Conservation (phyloP, 1,140 invertebrate genomes). For the Drosophila guanche region DNA sequence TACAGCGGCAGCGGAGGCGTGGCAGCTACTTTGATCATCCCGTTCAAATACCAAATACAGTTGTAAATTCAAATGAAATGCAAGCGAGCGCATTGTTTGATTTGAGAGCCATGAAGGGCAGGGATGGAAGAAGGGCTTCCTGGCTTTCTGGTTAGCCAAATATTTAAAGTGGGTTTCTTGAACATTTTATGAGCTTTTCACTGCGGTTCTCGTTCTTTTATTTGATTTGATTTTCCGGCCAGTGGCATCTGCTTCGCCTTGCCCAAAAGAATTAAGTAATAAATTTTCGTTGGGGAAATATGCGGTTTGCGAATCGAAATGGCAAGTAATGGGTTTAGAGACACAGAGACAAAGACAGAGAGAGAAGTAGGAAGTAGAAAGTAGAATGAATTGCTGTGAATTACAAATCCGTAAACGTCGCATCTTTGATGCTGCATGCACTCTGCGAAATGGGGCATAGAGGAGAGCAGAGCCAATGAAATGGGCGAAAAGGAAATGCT, state of each 20-base stretch:
- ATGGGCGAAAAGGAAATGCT: not conserved
- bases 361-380: not conserved
- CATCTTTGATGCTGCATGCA: slow-evolving; percentile 47
- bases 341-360: slow-evolving; percentile 8
- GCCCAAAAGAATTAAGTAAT: slow-evolving; percentile 63
- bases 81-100: slow-evolving; percentile 72
- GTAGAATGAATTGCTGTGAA: slow-evolving; percentile 39
- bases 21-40: slow-evolving; percentile 63
- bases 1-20: slow-evolving; percentile 6
- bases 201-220: slow-evolving; percentile 44
- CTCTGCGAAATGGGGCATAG: slow-evolving; percentile 35
- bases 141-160: slow-evolving; percentile 68
- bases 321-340: slow-evolving; percentile 13
- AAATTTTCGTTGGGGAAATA: slow-evolving; percentile 50
- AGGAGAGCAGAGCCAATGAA: slow-evolving; percentile 11
- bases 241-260: slow-evolving; percentile 30
- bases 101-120: slow-evolving; percentile 7
- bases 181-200: slow-evolving; percentile 60
- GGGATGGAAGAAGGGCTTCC: slow-evolving; percentile 11
- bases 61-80: slow-evolving; percentile 82
- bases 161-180: slow-evolving; percentile 72
- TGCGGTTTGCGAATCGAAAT: slow-evolving; percentile 35
- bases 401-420: slow-evolving; percentile 57
- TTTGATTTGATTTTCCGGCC: slow-evolving; percentile 60
- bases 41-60: slow-evolving; percentile 66